Evolutionary conservation across 1,140 invertebrate genomes (phyloP).

Genomic region (Thaumatotibia leucotreta): DNA sequence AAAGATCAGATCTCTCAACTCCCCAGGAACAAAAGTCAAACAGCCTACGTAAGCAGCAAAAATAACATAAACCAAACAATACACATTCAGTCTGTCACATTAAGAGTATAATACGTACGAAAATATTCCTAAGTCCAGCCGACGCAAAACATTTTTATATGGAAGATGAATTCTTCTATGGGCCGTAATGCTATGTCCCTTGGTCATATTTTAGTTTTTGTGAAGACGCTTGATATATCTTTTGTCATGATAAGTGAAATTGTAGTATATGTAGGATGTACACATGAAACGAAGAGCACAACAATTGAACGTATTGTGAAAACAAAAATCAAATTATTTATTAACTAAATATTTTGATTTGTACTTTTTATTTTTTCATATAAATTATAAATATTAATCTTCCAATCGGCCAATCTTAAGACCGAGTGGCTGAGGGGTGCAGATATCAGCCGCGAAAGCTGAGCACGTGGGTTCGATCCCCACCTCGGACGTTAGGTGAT

Average conservation of each 20-base stretch:
- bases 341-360: neutral
- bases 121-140: conserved; percentile 38
- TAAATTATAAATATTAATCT: too few species aligned
- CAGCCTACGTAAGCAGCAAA: neutral
- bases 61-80: conserved; percentile 34
- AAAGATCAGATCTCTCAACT: too few species aligned
- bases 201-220: conserved; percentile 14
- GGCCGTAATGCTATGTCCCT: conserved; percentile 16
- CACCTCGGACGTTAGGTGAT: too few species aligned
- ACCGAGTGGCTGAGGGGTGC: too few species aligned
- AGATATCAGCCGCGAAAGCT: too few species aligned
- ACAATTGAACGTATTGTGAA: too few species aligned
- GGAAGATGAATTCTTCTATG: conserved; percentile 33
- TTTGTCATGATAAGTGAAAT: conserved; percentile 13
- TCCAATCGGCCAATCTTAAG: too few species aligned
- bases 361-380: too few species aligned
- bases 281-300: neutral
- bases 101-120: conserved; percentile 43
- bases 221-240: conserved; percentile 35
- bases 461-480: too few species aligned
- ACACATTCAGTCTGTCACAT: conserved; percentile 58
- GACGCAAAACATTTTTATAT: conserved; percentile 36
- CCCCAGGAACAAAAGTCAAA: neutral
- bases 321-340: neutral
- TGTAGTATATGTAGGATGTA: neutral